phyloP scores from a whole-genome alignment of 92 coral and sea anemone species.

The Heliopora coerulea region DNA sequence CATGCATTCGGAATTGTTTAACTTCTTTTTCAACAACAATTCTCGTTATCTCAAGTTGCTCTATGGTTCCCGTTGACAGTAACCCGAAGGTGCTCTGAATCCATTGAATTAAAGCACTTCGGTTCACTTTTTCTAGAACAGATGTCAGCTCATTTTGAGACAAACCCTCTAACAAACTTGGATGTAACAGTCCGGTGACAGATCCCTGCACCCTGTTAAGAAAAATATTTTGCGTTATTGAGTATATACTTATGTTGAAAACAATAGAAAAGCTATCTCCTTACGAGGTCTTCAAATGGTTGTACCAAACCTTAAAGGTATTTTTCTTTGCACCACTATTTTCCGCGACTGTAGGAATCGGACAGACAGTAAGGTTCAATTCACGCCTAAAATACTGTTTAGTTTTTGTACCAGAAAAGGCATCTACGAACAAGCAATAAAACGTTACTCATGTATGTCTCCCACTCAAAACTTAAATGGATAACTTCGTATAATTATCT shows the following conservation, averaged over 20 bases:
- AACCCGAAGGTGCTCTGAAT: not conserved
- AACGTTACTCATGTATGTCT: too few species aligned
- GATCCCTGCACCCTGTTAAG: not conserved
- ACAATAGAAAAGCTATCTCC: too few species aligned
- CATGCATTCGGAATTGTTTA: not conserved
- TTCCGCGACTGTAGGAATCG: not conserved
- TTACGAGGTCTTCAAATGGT: too few species aligned
- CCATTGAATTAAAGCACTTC: not conserved
- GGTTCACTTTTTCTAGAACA: not conserved
- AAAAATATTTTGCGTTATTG: not conserved
- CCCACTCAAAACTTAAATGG: too few species aligned
- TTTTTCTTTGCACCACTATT: not conserved
- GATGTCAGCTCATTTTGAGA: not conserved
- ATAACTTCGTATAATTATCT: too few species aligned
- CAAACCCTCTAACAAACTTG: not conserved
- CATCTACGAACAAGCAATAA: not conserved
- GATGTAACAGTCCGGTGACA: not conserved
- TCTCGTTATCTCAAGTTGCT: not conserved
- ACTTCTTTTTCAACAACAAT: not conserved
- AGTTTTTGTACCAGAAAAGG: not conserved
- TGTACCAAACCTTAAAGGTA: not conserved
- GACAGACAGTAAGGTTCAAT: not conserved
- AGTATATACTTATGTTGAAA: too few species aligned
- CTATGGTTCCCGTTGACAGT: not conserved
- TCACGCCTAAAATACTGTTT: not conserved